A percentile compares a stretch with the other conserved stretches of the same genome.
These are phyloP conservation scores for Morpho deidamia DNA, from an alignment of 2,888 invertebrate genomes.

Conservation along the genomic window DNA sequence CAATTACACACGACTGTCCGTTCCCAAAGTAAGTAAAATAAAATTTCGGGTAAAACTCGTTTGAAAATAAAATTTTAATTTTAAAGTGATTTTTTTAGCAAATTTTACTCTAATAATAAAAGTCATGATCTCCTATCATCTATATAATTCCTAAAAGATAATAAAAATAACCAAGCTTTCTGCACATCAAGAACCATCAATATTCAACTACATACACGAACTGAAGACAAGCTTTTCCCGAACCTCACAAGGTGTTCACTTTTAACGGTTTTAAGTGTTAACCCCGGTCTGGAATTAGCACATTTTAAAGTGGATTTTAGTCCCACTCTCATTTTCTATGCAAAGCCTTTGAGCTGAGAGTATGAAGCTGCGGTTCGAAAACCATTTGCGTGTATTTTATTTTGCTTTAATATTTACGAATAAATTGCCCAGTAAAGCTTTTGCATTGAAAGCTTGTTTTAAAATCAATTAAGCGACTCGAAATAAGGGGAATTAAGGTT, in stretches of 20 bases:
- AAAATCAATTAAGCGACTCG: neutral
- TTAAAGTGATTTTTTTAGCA: too few relatives aligned
- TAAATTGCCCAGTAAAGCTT: constrained; percentile 4
- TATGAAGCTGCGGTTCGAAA: constrained; percentile 28
- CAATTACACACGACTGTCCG: too few relatives aligned
- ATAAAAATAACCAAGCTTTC: too few relatives aligned
- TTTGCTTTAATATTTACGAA: constrained; percentile 5
- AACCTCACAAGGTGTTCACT: constrained; percentile 21
- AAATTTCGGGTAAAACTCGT: too few relatives aligned
- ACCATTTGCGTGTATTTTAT: constrained; percentile 4
- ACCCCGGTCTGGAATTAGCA: constrained; percentile 42
- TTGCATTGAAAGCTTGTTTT: neutral
- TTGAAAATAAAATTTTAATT: too few relatives aligned
- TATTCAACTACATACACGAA: neutral
- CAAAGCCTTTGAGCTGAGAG: constrained; percentile 48
- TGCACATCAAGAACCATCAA: neutral
- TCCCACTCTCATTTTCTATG: constrained; percentile 55
- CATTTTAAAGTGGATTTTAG: constrained; percentile 51
- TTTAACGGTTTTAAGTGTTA: constrained; percentile 42
- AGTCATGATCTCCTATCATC: too few relatives aligned
- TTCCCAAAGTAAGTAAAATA: too few relatives aligned
- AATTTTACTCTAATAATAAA: too few relatives aligned
- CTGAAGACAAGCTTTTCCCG: neutral
- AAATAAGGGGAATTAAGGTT: too few relatives aligned
- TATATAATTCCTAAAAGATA: too few relatives aligned